Evolutionary conservation across 2,113 vertebrate genomes (phyloP), one percentile per base, ranked within the genome.

Genomic region (Gasterosteus nipponicus): DNA sequence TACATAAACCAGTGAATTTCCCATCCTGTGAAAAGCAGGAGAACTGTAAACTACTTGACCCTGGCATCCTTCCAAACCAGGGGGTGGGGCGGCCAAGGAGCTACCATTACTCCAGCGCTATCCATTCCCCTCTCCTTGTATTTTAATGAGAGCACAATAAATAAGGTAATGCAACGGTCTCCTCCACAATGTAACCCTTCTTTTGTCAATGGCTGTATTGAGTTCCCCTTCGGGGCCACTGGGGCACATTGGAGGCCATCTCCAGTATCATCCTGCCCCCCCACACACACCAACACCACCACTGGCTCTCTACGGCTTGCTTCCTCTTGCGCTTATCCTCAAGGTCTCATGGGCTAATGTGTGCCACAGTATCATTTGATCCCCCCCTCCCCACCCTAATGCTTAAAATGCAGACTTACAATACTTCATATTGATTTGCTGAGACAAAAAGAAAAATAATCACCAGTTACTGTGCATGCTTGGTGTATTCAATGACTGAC

Each of bases 121-220:
- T 84, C 73, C 69, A 33, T 78, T 85, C 69, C 71, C 16, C 65
- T 49, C 80, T 61, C 80, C 86, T 84, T 89, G 89, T 86, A 86
- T 91, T 89, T 89, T 89, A 87, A 87, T 86, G 80, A 87, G 88
- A 87, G 84, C 64, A 89, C 91, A 86, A 89, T 91, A 89, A 93
- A 93, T 89, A 87, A 91, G 87, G 87, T 90, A 90, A 91, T 90
- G 85, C 89, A 92, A 86, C 67, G 10, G 80, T 78, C 82, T 91
- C 90, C 88, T 73, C 80, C 64, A 90, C 87, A 93, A 91, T 87
- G 77, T 84, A 85, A 73, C 80, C 86, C 83, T 91, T 91, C 90
- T 91, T 91, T 92, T 92, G 91, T 93, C 89, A 89, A 86, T 85
- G 80, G 89, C 60, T 66, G 89, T 91, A 92, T 91, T 90, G 92